phyloP scores from a whole-genome alignment of 1,140 invertebrate species.

The Dysdera silvatica region DNA sequence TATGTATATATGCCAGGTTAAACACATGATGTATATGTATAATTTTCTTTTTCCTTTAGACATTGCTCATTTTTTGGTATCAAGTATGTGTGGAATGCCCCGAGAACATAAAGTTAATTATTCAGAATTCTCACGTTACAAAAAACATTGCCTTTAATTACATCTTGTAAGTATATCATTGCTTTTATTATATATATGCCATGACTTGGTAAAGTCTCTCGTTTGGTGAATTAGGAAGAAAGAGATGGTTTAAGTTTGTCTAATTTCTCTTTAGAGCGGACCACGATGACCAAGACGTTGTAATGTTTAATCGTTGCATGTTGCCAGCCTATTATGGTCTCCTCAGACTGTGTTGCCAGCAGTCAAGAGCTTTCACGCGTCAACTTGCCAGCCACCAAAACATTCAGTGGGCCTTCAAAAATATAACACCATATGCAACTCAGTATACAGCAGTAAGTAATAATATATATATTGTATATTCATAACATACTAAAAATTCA shows the following conservation, averaged over 20 bases:
- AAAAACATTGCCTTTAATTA: constrained; percentile 96
- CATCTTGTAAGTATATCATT: constrained; percentile 66
- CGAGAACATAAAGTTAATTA: constrained; percentile 79
- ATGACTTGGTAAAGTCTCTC: background rate
- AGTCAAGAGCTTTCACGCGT: constrained; percentile 72
- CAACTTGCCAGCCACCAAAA: constrained; percentile 85
- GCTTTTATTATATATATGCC: background rate
- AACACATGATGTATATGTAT: background rate
- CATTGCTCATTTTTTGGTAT: constrained; percentile 84
- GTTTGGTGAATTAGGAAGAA: constrained; percentile 44
- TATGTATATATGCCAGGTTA: no score
- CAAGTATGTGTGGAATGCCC: constrained; percentile 82
- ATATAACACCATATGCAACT: constrained; percentile 85
- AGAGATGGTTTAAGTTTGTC: background rate
- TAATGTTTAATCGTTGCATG: constrained; percentile 86
- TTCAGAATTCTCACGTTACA: constrained; percentile 69
- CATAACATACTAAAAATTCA: no score
- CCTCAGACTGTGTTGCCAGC: constrained; percentile 76
- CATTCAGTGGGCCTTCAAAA: constrained; percentile 91
- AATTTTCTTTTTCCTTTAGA: constrained; percentile 39
- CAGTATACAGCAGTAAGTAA: constrained; percentile 69
- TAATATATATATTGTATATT: no score
- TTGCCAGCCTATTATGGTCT: constrained; percentile 89
- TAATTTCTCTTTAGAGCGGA: constrained; percentile 55
- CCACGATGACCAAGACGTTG: constrained; percentile 89